phyloP scores from a whole-genome alignment of 2,888 invertebrate genomes.

The Flexamia atlantica region DNA sequence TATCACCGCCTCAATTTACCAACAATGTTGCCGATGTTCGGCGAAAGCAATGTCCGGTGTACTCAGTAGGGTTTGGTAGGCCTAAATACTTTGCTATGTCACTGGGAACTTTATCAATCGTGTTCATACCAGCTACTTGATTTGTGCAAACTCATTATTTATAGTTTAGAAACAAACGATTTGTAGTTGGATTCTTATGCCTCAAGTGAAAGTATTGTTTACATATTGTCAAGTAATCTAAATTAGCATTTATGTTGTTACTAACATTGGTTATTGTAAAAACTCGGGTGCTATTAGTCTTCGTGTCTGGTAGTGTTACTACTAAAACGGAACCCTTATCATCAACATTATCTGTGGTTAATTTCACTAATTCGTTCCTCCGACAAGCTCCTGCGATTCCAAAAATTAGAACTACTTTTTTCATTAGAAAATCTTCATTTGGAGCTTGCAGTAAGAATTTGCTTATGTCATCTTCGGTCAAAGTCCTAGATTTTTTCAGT shows the following conservation, averaged over 20 bases:
- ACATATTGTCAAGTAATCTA: not conserved
- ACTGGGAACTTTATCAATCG: not conserved
- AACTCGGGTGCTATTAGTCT: not conserved
- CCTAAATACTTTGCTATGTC: not conserved
- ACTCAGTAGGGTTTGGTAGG: not conserved
- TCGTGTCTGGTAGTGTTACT: not conserved
- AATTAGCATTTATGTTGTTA: not conserved
- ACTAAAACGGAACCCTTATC: not conserved
- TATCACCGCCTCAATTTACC: no score
- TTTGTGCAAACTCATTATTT: not conserved
- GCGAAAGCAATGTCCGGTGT: conserved; percentile 43
- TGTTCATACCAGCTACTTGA: not conserved
- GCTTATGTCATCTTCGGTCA: not conserved
- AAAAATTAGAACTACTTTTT: conserved; percentile 37
- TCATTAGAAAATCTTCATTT: not conserved
- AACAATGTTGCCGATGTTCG: conserved; percentile 26
- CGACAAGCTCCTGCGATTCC: conserved; percentile 39
- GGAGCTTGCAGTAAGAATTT: conserved; percentile 4
- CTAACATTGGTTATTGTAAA: not conserved
- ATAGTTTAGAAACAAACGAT: not conserved
- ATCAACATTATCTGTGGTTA: conserved; percentile 1
- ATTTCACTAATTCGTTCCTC: conserved; percentile 7
- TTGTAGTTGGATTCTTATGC: not conserved
- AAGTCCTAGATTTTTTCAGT: conserved; percentile 4
- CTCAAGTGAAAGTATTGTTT: conserved; percentile 4